phyloP scores from a whole-genome alignment of 2,888 invertebrate genomes.

The Drosophila recens region DNA sequence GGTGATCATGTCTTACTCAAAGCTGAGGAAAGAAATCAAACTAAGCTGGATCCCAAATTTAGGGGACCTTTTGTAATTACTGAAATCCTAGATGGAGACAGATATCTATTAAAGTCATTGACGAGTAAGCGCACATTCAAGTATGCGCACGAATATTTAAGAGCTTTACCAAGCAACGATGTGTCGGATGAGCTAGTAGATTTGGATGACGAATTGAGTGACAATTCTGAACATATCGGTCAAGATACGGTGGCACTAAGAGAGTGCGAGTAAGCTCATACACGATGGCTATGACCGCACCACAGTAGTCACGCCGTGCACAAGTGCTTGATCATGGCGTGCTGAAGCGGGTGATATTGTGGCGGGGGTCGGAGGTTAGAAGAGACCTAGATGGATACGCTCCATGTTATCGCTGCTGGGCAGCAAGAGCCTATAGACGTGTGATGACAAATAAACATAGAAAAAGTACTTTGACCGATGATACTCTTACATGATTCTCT shows the following conservation, averaged over 20 bases:
- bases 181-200: neutral
- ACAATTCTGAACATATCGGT: neutral
- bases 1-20: neutral
- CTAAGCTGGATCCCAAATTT: neutral
- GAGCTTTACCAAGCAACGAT: neutral
- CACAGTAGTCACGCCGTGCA: constrained; percentile 2
- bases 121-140: neutral
- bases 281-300: neutral
- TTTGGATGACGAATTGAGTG: neutral
- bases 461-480: constrained; percentile 1
- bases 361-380: too few relatives aligned
- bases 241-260: neutral
- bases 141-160: neutral
- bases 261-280: neutral
- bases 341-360: too few relatives aligned
- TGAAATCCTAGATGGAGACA: too few relatives aligned
- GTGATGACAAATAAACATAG: constrained; percentile 1
- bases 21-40: neutral
- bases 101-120: too few relatives aligned
- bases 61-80: too few relatives aligned
- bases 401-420: too few relatives aligned
- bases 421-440: constrained; percentile 1
- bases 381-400: too few relatives aligned
- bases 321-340: neutral
- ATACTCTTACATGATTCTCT: neutral